These are phyloP conservation scores for Rhinella marina DNA, from an alignment of 2,797 vertebrate genomes.

Conservation along the genomic window DNA sequence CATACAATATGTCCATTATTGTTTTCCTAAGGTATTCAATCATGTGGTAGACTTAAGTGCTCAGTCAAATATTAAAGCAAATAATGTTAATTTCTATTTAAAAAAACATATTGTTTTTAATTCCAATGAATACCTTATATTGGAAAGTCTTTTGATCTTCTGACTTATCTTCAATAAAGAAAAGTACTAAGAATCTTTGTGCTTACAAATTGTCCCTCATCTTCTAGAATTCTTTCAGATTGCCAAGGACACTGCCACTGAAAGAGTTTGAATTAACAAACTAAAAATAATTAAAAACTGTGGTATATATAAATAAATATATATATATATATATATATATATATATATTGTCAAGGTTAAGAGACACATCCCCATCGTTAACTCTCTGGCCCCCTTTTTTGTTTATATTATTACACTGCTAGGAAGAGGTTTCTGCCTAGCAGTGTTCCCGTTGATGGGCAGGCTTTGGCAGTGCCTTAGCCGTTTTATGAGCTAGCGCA, in stretches of 20 bases:
- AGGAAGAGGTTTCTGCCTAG: too few species aligned
- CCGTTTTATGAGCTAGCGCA: too few species aligned
- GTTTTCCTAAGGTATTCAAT: background rate
- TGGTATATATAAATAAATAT: background rate
- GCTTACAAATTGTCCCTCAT: background rate
- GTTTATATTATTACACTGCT: too few species aligned
- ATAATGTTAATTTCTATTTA: background rate
- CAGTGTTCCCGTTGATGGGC: too few species aligned
- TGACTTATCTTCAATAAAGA: background rate
- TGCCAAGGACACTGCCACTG: constrained; percentile 7
- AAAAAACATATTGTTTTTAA: background rate
- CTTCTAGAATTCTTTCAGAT: background rate
- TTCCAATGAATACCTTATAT: background rate
- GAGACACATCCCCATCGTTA: too few species aligned
- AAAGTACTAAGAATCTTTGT: constrained; percentile 13
- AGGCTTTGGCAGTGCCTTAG: too few species aligned
- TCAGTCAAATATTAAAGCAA: background rate
- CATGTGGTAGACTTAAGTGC: background rate
- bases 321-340: too few species aligned
- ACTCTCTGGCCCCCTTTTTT: too few species aligned
- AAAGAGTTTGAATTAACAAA: constrained; percentile 1
- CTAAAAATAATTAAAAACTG: constrained; percentile 18
- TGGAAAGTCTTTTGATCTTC: background rate
- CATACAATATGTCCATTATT: background rate
- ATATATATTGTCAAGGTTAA: too few species aligned